Conservation (phyloP, 30 jellyfish, hydroid and myxozoan genomes). For the Mastigias papua region DNA sequence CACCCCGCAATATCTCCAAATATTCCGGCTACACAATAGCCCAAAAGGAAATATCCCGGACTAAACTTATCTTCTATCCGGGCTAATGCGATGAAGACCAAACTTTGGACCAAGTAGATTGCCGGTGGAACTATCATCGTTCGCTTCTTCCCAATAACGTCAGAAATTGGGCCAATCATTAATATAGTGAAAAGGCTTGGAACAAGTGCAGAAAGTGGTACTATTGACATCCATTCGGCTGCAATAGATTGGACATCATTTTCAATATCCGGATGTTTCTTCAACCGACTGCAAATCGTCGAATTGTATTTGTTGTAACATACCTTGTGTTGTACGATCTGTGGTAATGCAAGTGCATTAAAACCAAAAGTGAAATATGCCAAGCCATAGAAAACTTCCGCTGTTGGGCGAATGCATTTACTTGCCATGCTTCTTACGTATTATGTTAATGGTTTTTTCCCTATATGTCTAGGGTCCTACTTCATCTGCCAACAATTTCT, state of each 20-base stretch:
- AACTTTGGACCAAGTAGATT: constrained; percentile 38
- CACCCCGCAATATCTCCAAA: constrained; percentile 70
- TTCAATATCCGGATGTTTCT: constrained; percentile 18
- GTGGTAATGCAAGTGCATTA: constrained; percentile 52
- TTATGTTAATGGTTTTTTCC: no score
- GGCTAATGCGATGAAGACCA: constrained; percentile 13
- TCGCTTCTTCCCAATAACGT: constrained; percentile 62
- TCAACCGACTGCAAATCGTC: constrained; percentile 28
- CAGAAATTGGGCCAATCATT: constrained; percentile 75
- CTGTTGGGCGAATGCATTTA: constrained; percentile 62
- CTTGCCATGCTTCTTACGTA: constrained; percentile 7
- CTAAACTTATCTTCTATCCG: constrained; percentile 7
- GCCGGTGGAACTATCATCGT: constrained; percentile 51
- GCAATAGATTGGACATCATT: constrained; percentile 47
- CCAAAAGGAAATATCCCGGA: constrained; percentile 54
- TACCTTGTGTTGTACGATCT: constrained; percentile 49
- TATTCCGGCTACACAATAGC: constrained; percentile 42
- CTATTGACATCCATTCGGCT: constrained; percentile 68
- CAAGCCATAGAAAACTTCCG: constrained; percentile 40
- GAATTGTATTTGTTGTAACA: constrained; percentile 45
- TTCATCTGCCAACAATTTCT: no score
- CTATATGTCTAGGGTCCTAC: no score
- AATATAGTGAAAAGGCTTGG: constrained; percentile 48
- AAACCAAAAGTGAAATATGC: constrained; percentile 25
- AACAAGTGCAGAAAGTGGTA: constrained; percentile 61